These are phyloP conservation scores for Sebastes schlegelii DNA, from an alignment of 2,113 vertebrate genomes.

Conservation along the genomic window DNA sequence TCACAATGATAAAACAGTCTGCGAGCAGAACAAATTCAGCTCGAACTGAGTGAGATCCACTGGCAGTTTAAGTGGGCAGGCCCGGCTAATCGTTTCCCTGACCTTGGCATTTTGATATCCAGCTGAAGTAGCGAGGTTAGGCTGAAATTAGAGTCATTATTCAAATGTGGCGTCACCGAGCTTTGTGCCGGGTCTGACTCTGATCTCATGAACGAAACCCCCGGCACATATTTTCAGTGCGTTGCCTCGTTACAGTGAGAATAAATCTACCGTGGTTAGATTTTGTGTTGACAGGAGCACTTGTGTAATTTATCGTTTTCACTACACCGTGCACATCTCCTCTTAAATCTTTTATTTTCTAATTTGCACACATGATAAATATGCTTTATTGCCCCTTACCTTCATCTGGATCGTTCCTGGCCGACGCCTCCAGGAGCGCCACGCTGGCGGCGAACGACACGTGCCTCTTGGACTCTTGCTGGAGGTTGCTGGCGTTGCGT, in stretches of 20 bases:
- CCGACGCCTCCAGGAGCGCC: slow-evolving; percentile 93
- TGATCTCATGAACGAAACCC: slow-evolving; percentile 9
- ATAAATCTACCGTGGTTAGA: slow-evolving; percentile 10
- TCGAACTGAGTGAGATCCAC: slow-evolving; percentile 48
- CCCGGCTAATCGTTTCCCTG: slow-evolving; percentile 63
- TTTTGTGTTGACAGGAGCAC: not conserved
- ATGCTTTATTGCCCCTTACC: slow-evolving; percentile 79
- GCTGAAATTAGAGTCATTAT: slow-evolving; percentile 65
- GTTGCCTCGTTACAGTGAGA: slow-evolving; percentile 15
- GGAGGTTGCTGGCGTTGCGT: slow-evolving; percentile 51
- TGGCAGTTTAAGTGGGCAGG: slow-evolving; percentile 53
- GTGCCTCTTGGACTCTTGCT: slow-evolving; percentile 80
- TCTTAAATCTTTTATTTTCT: slow-evolving; percentile 5
- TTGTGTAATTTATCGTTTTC: not conserved
- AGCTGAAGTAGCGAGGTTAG: slow-evolving; percentile 34
- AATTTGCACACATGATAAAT: slow-evolving; percentile 13
- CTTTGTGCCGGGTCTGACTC: slow-evolving; percentile 20
- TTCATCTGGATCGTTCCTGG: slow-evolving; percentile 95
- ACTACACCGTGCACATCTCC: not conserved
- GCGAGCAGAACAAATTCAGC: slow-evolving; percentile 67
- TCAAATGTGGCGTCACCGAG: slow-evolving; percentile 42
- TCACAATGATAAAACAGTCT: slow-evolving; percentile 65
- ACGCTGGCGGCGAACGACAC: slow-evolving; percentile 95
- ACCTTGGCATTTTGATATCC: slow-evolving; percentile 69
- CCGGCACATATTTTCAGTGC: not conserved